A percentile compares a stretch with the other conserved stretches of the same genome.
phyloP scores from a whole-genome alignment of 92 coral and sea anemone genomes.

The Porites lobata region DNA sequence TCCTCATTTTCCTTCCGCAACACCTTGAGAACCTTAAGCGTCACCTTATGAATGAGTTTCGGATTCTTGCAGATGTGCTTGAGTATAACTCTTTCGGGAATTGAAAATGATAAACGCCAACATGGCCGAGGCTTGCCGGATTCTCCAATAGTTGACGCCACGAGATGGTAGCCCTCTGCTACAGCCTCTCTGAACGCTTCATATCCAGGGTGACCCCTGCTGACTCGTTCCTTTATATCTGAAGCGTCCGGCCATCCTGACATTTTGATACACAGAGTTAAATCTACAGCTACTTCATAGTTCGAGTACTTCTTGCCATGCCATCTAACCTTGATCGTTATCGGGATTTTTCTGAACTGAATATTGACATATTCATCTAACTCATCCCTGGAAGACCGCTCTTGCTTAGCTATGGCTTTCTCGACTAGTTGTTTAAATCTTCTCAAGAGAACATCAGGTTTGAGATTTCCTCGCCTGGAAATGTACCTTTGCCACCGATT shows the following conservation, averaged over 20 bases:
- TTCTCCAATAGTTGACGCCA: conserved; percentile 74
- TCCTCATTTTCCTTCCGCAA: conserved; percentile 58
- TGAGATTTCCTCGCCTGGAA: conserved; percentile 51
- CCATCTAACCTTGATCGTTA: conserved; percentile 60
- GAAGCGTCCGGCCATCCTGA: conserved; percentile 68
- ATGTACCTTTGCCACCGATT: conserved; percentile 25
- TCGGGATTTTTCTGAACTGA: conserved; percentile 67
- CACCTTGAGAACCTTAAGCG: conserved; percentile 56
- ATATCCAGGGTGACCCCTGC: conserved; percentile 57
- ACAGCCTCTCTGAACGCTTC: conserved; percentile 23
- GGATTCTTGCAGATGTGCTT: conserved; percentile 31
- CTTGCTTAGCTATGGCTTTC: background rate
- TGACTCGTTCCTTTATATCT: conserved; percentile 26
- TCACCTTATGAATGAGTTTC: conserved; percentile 21
- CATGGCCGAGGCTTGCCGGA: conserved; percentile 63
- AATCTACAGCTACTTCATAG: conserved; percentile 48
- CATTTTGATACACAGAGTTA: conserved; percentile 59
- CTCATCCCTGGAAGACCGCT: conserved; percentile 5
- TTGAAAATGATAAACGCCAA: conserved; percentile 73
- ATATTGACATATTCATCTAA: conserved; percentile 8
- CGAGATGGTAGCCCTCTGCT: conserved; percentile 54
- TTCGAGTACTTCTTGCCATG: conserved; percentile 45
- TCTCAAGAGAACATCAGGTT: conserved; percentile 48
- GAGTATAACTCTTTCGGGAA: conserved; percentile 66
- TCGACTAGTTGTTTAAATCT: conserved; percentile 38